These are phyloP conservation scores for Tribolium freemani DNA, from an alignment of 2,888 invertebrate genomes.

Conservation along the genomic window DNA sequence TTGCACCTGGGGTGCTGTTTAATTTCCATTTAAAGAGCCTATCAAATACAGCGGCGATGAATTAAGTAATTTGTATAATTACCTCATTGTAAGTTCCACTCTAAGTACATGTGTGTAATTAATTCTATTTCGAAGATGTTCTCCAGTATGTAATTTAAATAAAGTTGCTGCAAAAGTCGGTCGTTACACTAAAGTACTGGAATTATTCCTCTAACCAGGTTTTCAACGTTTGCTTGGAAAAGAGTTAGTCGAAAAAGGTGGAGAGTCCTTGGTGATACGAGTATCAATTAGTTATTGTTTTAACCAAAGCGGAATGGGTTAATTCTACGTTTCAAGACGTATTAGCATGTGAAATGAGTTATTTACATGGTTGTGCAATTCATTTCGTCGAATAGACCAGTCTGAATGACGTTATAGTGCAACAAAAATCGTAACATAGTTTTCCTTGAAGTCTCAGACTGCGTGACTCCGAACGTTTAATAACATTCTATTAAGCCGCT, in stretches of 20 bases:
- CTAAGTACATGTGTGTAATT: constrained; percentile 5
- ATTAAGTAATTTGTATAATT: constrained; percentile 26
- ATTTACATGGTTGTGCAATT: constrained; percentile 39
- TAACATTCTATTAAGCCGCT: constrained; percentile 41
- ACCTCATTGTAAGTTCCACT: constrained; percentile 6
- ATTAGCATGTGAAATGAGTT: constrained; percentile 55
- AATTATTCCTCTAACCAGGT: background rate
- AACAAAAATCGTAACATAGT: constrained; percentile 44
- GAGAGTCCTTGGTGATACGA: constrained; percentile 55
- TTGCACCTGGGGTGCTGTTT: constrained; percentile 20
- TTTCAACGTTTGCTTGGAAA: too few species aligned
- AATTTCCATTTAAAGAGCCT: constrained; percentile 23
- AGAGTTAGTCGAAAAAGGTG: background rate
- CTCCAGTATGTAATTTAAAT: background rate
- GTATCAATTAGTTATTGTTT: constrained; percentile 54
- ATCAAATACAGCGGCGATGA: constrained; percentile 9
- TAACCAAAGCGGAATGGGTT: constrained; percentile 49
- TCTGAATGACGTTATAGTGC: constrained; percentile 35
- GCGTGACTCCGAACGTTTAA: constrained; percentile 47
- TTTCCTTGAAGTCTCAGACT: constrained; percentile 43
- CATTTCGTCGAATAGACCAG: constrained; percentile 25
- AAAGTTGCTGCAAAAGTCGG: background rate
- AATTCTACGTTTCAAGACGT: constrained; percentile 54
- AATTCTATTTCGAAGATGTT: background rate
- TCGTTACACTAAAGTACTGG: background rate